Evolutionary conservation across 2,888 invertebrate species (phyloP), one percentile per base, ranked within the genome.

Genomic region (Eilema griseolum): DNA sequence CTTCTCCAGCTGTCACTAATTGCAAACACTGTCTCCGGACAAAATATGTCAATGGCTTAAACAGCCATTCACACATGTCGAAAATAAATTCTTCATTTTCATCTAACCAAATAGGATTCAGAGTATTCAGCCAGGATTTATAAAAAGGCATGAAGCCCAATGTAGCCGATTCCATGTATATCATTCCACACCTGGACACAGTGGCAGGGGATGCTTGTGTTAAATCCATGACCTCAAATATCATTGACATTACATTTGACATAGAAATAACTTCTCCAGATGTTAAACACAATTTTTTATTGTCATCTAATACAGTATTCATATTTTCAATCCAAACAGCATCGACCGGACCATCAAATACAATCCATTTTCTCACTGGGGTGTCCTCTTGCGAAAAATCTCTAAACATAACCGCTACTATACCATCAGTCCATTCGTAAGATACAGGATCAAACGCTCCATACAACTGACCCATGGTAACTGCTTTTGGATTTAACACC

Each of bases 251-350:
- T 0, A 96, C 96, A 75, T 94, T 94, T 0, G 97, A 96, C 97
- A 98, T 97, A 73, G 97, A 97, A 93, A 98, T 98, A 57, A 98
- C 97, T 93, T 98, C 98, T 24, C 98, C 98, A 33, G 98, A 98
- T 89, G 98, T 98, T 56, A 98, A 93, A 87, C 98, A 98, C 28
- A 98, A 95, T 87, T 98, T 98, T 91, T 98, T 98, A 89, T 98
- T 98, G 83, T 98, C 98, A 89, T 98, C 98, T 77, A 98, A 93
- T 8, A 98, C 98, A 1, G 98, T 98, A 87, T 98, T 98, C 96
- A 98, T 97, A 89, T 98, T 98, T 94, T 98, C 98, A 80, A 98
- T 98, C 98, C 98, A 98, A 7, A 97, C 97, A 3, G 98, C 97
- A 90, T 98, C 98, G 4, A 98, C 98, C 0, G 98, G 98, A 0